Evolutionary conservation across 1,140 invertebrate species (phyloP), one percentile per base, ranked within the genome.

Genomic region (Vanessa atalanta): DNA sequence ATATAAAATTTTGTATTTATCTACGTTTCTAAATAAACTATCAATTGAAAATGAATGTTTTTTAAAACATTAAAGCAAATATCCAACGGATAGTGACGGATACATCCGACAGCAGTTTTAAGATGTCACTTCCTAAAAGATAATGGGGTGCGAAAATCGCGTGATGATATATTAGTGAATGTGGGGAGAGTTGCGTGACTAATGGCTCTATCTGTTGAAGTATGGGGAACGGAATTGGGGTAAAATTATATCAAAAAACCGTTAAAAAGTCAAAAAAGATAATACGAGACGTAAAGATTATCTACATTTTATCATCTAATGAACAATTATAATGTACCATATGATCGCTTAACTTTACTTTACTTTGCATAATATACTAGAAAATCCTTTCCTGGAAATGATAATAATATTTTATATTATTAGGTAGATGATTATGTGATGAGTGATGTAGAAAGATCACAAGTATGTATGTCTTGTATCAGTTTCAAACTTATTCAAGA

Each of bases 151-250:
- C 65, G 57, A 71, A 76, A 76, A 47, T 73, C 67, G 13, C 16
- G 72, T 57, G 78, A 77, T 77, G 78, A 79, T 75, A 47, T 79
- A 77, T 79, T 79, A 70, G 67, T 73, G 57, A 77, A 79, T 64
- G 53, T 14, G 53, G 61, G 67, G 71, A 50, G 48, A 76, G 50
- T 47, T 13, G 20, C 16, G 20, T 69, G 72, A 76, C 70, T 76
- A 72, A 76, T 79, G 70, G 55, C n/a, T 53, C 53, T 68, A 64
- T 66, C 16, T 75, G 69, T 48, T 71, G 69, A 71, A 71, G 47
- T 66, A 51, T 37, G 57, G 31, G 57, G 57, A 26, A 11, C 14
- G 57, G 57, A 60, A 60, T 31, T 60, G 57, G 57, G 57, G 57
- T 60, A 60, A 37, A 23, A 31, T 4, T 60, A 20, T 37, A 15